A percentile compares a stretch with the other conserved stretches of the same genome.
phyloP scores from a whole-genome alignment of 2,888 invertebrate genomes.

The Caenorhabditis panamensis region DNA sequence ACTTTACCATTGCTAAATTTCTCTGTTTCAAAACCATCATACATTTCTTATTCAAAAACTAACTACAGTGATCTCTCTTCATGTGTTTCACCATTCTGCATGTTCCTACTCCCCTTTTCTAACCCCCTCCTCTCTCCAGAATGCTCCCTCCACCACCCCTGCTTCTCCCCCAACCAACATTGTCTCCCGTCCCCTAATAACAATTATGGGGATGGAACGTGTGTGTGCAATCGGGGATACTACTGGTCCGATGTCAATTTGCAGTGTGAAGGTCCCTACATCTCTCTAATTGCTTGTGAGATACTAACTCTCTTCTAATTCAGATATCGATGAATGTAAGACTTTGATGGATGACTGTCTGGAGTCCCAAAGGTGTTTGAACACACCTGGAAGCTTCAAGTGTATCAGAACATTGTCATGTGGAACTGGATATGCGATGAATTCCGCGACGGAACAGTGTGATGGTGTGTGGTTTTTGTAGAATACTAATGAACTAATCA shows the following conservation, averaged over 20 bases:
- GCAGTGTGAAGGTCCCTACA: conserved; percentile 70
- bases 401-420: conserved; percentile 92
- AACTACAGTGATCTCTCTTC: too few relatives aligned
- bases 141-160: conserved; percentile 52
- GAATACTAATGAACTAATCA: too few relatives aligned
- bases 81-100: too few relatives aligned
- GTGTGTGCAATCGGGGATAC: conserved; percentile 85
- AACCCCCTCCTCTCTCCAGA: conserved; percentile 31
- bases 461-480: conserved; percentile 85
- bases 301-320: background rate
- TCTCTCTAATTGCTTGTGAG: background rate
- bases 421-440: conserved; percentile 95
- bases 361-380: conserved; percentile 80
- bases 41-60: too few relatives aligned
- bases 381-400: conserved; percentile 85
- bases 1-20: too few relatives aligned
- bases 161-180: conserved; percentile 60
- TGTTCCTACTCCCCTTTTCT: background rate
- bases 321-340: conserved; percentile 81
- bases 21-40: too few relatives aligned
- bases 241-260: conserved; percentile 67
- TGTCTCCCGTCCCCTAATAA: conserved; percentile 84
- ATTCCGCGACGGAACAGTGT: conserved; percentile 90
- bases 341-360: conserved; percentile 78
- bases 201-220: conserved; percentile 86